phyloP scores from a whole-genome alignment of 92 coral and sea anemone genomes.

The Muricea muricata region DNA sequence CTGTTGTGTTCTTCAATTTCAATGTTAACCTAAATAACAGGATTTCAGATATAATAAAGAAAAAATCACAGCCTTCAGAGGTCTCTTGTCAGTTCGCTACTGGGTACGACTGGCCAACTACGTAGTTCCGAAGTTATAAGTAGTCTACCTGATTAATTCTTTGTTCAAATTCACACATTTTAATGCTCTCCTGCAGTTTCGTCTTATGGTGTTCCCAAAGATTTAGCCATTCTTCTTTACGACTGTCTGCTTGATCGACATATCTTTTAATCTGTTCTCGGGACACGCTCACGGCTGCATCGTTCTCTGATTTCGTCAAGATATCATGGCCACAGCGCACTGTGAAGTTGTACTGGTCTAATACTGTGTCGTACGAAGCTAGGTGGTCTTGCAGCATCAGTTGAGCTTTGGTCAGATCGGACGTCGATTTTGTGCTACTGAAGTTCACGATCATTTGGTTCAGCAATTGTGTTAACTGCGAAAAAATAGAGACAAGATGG shows the following conservation, averaged over 20 bases:
- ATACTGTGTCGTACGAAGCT: slow-evolving; percentile 84
- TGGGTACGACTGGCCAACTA: no score
- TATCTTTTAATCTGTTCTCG: slow-evolving; percentile 95
- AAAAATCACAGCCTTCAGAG: no score
- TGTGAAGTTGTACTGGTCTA: slow-evolving; percentile 82
- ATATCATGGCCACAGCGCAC: slow-evolving; percentile 88
- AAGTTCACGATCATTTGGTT: slow-evolving; percentile 79
- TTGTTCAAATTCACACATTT: slow-evolving; percentile 93
- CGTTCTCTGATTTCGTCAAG: slow-evolving; percentile 77
- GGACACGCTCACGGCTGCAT: slow-evolving; percentile 84
- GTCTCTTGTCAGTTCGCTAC: no score
- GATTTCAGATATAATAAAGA: not conserved
- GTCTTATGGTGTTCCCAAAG: slow-evolving; percentile 95
- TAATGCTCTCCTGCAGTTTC: slow-evolving; percentile 91
- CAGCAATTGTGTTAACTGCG: slow-evolving; percentile 85
- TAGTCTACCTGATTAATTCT: slow-evolving; percentile 76
- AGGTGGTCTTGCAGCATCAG: slow-evolving; percentile 97
- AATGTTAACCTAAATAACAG: slow-evolving; percentile 77
- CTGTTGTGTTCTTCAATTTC: slow-evolving; percentile 89
- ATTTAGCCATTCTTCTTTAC: slow-evolving; percentile 91
- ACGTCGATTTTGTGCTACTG: slow-evolving; percentile 76
- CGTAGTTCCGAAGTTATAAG: not conserved
- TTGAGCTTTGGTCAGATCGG: slow-evolving; percentile 91
- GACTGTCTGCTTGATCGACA: slow-evolving; percentile 83
- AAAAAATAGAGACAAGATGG: not conserved